phyloP scores from a whole-genome alignment of 2,888 invertebrate genomes.

The Troides aeacus region DNA sequence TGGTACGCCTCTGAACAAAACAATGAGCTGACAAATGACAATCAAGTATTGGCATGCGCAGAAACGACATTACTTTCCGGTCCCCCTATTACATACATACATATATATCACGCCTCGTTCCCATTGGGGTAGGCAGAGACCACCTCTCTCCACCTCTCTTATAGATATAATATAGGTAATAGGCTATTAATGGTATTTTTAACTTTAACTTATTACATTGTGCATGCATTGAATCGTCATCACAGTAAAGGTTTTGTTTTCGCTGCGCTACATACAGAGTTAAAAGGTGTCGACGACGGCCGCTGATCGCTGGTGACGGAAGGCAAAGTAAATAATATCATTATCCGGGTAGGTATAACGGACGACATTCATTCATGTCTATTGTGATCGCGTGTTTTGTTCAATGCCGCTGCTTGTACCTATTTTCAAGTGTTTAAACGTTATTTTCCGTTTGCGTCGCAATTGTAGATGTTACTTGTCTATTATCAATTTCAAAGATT shows the following conservation, averaged over 20 bases:
- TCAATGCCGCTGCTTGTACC: constrained; percentile 67
- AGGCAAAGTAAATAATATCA: constrained; percentile 69
- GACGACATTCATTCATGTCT: constrained; percentile 65
- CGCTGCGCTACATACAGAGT: background rate
- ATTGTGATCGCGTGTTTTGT: constrained; percentile 62
- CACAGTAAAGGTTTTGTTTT: background rate
- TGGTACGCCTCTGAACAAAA: too few species aligned
- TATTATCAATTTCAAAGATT: background rate
- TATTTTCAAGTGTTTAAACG: constrained; percentile 38
- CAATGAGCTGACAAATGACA: too few species aligned
- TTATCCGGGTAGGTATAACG: constrained; percentile 62
- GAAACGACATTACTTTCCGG: too few species aligned
- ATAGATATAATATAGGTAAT: background rate
- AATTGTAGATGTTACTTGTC: constrained; percentile 6
- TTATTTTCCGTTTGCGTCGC: constrained; percentile 26
- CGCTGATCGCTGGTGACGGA: constrained; percentile 62
- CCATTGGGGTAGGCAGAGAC: too few species aligned
- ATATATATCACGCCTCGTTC: too few species aligned
- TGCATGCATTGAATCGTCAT: background rate
- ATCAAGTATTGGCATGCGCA: too few species aligned
- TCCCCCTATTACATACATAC: too few species aligned
- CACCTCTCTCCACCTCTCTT: too few species aligned
- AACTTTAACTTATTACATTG: background rate
- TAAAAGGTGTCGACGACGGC: constrained; percentile 23
- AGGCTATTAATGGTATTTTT: background rate